These are phyloP conservation scores for Danaus melanippus DNA, from an alignment of 1,140 invertebrate species.

Conservation along the genomic window DNA sequence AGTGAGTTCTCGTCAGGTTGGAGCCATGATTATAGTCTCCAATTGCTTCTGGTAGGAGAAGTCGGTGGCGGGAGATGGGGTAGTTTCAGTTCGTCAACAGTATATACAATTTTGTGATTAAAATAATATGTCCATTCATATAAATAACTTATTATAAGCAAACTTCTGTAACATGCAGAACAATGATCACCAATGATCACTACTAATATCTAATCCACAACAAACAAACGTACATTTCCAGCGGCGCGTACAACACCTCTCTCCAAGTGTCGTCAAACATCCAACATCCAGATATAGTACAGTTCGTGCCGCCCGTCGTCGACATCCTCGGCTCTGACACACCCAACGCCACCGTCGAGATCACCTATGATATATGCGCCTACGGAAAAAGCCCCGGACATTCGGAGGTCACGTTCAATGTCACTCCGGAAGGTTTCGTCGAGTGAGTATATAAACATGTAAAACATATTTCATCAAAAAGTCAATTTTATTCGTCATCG, in stretches of 20 bases:
- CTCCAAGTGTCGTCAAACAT: conserved; percentile 41
- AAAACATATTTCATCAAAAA: background rate
- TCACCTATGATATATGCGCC: conserved; percentile 69
- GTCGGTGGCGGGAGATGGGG: too few species aligned
- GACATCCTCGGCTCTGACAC: conserved; percentile 34
- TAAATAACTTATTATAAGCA: too few species aligned
- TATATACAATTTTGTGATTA: too few species aligned
- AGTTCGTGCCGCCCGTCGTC: conserved; percentile 44
- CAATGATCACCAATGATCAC: too few species aligned
- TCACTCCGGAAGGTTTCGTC: conserved; percentile 59
- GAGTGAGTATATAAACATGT: conserved; percentile 53
- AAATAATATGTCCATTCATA: too few species aligned
- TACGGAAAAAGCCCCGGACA: conserved; percentile 74
- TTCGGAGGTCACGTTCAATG: conserved; percentile 71
- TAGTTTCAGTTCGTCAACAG: too few species aligned
- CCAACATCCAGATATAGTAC: conserved; percentile 61
- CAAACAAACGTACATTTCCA: conserved; percentile 21
- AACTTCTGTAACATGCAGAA: too few species aligned
- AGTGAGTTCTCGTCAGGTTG: too few species aligned
- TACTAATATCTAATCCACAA: background rate
- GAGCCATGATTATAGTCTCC: too few species aligned
- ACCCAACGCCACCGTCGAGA: conserved; percentile 33
- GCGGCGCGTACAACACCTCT: conserved; percentile 48
- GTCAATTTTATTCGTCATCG: too few species aligned
- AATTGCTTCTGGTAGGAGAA: too few species aligned